Evolutionary conservation across 2,888 invertebrate genomes (phyloP), one percentile per base, ranked within the genome.

Genomic region (Tenthredo mesomela): DNA sequence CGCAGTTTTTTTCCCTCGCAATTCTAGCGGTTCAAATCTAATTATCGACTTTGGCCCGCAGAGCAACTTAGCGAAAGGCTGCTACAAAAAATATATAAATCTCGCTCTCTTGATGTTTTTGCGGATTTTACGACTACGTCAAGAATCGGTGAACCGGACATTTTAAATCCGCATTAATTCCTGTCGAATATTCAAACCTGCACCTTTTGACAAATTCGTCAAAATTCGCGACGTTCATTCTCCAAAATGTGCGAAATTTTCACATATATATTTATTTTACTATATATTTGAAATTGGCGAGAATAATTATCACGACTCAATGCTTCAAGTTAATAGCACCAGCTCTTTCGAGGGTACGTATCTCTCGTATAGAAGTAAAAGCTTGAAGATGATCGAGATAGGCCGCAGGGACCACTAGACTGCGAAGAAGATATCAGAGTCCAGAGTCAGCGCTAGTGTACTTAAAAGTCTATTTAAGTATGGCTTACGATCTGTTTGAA

Each of bases 41-140:
- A 71, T 71, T 43, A 71, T 71, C n/a, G 43, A 71, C n/a, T 40
- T 71, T 43, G 43, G 40, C 71, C 40, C 21, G n/a, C n/a, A 21
- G 21, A 71, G 71, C 40, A 21, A n/a, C 12, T 73, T 21, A 43
- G 71, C 40, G 43, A 40, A 9, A 73, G 21, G 12, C 61, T 61
- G 25, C 12, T 21, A 18, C 21, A 18, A 6, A 33, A 43, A 73
- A 73, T 73, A 43, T n/a, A 33, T 18, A 33, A 33, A 67, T 33
- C 33, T 33, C 67, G 67, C 12, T 67, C 33, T 33, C 29, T 67
- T 9, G 25, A 21, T 61, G 61, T 25, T 61, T 61, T 21, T 70
- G 50, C 18, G 29, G 25, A 37, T 70, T 18, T 15, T 15, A 25
- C 70, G 33, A 70, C 6, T n/a, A n/a, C 37, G 70, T n/a, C 37